phyloP scores from a whole-genome alignment of 2,113 vertebrate species.

The Seriola rivoliana region DNA sequence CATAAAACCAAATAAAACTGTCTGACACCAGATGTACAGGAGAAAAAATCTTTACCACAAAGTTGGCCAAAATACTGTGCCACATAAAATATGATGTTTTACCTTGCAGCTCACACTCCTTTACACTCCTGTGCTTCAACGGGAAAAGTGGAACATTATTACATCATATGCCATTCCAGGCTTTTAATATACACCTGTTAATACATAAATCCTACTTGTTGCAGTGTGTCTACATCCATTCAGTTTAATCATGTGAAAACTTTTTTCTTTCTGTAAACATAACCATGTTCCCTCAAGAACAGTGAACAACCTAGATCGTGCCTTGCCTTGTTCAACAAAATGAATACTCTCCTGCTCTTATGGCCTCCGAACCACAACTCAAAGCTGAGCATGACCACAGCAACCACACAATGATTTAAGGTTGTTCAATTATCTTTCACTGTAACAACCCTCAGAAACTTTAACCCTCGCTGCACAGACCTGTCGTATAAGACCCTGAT shows the following conservation, averaged over 20 bases:
- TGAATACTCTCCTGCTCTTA: constrained; percentile 46
- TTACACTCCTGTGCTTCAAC: constrained; percentile 46
- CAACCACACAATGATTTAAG: constrained; percentile 64
- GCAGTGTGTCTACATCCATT: constrained; percentile 47
- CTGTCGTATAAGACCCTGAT: constrained; percentile 17
- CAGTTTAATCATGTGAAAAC: constrained; percentile 45
- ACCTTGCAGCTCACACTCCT: constrained; percentile 60
- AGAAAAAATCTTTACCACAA: constrained; percentile 49
- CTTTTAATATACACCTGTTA: constrained; percentile 80
- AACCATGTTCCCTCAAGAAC: constrained; percentile 52
- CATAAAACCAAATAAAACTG: constrained; percentile 76
- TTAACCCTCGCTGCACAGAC: constrained; percentile 29
- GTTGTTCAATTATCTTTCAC: constrained; percentile 66
- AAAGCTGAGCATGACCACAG: constrained; percentile 64
- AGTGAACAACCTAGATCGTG: constrained; percentile 29
- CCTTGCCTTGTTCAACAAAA: constrained; percentile 44
- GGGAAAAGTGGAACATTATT: constrained; percentile 75
- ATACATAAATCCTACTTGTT: constrained; percentile 72
- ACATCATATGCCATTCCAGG: constrained; percentile 74
- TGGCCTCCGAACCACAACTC: constrained; percentile 54
- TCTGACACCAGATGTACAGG: constrained; percentile 68
- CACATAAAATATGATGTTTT: constrained; percentile 72
- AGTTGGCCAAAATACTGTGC: constrained; percentile 62
- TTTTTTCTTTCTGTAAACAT: constrained; percentile 52
- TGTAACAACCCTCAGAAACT: constrained; percentile 39